Evolutionary conservation across 2,888 invertebrate species (phyloP), one percentile per base, ranked within the genome.

Genomic region (Drosophila vallismaia): DNA sequence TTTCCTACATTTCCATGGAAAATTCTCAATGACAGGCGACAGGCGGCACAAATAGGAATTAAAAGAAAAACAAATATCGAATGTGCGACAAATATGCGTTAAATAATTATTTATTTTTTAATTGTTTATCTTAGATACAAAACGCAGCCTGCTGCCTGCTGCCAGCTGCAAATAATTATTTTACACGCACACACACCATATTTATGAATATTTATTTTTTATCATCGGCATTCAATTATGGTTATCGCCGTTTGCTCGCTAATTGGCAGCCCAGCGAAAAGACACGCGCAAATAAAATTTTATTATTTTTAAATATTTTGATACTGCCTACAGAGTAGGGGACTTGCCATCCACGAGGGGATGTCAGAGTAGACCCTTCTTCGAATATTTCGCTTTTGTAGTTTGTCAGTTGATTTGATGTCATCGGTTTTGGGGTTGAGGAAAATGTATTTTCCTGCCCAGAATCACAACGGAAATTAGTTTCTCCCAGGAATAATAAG

Each of bases 381-480:
- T 45, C 10, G 14, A 46, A 54, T 40, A 29, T 14, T 12, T 19
- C 14, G 12, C 12, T 33, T 7, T 12, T 44, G 50, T 29, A 24
- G 42, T 33, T 44, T 51, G 68, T 57, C 57, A 36, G n/a, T 10
- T 66, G 45, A 60, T 19, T 19, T 10, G 59, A 59, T 42, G 14
- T 7, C 28, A n/a, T 29, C 42, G 19, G 44, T 36, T 50, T 19
- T 62, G 19, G 62, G 62, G 12, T 49, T 2, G 12, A 51, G 36
- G 36, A 45, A 51, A 62, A 45, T 44, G 8, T 12, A 36, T 48
- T 51, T 68, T 42, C 54, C 33, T 36, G n/a, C 50, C 26, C 14
- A 12, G 26, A 28, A 33, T 42, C n/a, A 36, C 42, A 76, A 57
- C 87, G 89, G 88, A 89, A 89, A 89, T 89, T 87, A 80, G 69